Base-by-base conservation (phyloP, 2,113 vertebrate genomes). In the Pholis gunnellus region DNA sequence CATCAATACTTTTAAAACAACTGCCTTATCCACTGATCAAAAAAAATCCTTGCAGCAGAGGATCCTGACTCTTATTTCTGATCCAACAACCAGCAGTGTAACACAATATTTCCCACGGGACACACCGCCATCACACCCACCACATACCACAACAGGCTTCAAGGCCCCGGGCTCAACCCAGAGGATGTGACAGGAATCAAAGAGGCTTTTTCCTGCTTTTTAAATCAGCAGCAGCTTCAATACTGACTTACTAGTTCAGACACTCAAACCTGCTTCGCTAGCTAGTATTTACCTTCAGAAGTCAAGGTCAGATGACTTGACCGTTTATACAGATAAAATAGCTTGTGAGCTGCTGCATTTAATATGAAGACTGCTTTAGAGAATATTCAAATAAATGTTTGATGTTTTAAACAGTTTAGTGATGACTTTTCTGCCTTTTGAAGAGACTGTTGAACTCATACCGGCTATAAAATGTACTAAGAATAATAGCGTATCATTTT, bases 21-120 rank as follows among this genome's bases (percentile, higher is more conserved):
- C 17, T 18, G 46, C 25, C 50, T 79, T 59, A 70, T 81, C 72
- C 40, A 36, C 71, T 65, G 61, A 79, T 85, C 86, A 66, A 36
- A 46, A 79, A 78, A 78, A 48, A 27, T 15, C 61, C 17, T 50
- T 29, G 22, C 44, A 73, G 2, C 36, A 38, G 7, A 64, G 48
- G 40, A 56, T 75, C 56, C 68, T 20, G 54, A 84, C 54, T 65
- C 76, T 69, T 3, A 27, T 61, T 68, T 76, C 54, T 88, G 81
- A 92, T 89, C 52, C 88, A 31, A 85, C 90, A 91, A 72, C 61
- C 93, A 90, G 88, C 63, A 72, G 79, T 36, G 91, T 82, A 94
- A 93, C 88, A 48, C 52, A 79, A 92, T 91, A 92, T 85, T 87
- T 90, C 93, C 84, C 88, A 9, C 20, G 69, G 81, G 88, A 81